Evolutionary conservation across 2,888 invertebrate genomes (phyloP), one percentile per base, ranked within the genome.

Genomic region (Epiblema foenella): DNA sequence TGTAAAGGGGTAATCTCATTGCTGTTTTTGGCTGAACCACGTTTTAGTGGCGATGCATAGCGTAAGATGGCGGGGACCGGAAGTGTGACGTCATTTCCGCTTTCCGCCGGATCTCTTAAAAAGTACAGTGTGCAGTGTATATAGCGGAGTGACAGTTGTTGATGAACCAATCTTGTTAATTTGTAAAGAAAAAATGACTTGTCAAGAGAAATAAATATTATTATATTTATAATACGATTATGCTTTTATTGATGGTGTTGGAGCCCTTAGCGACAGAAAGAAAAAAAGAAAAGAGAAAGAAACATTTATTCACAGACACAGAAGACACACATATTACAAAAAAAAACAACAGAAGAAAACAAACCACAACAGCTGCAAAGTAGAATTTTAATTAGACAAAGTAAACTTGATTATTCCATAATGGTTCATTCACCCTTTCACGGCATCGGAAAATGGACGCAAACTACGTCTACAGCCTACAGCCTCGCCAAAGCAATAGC

Each of bases 151-250:
- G 71, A 68, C 73, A 75, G 77, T 73, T 78, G 81, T 84, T 83
- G 84, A 82, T 75, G 85, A 84, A 83, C 83, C 84, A 84, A 85
- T 85, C 79, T 85, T 86, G 85, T 86, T 86, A 77, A 85, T 81
- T 83, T 87, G 85, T 86, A 72, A 69, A 69, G 64, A 82, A 84
- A 82, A 81, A 79, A 82, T 83, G 83, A 86, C 84, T 83, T 80
- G 81, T 80, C 80, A 81, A 79, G 82, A 84, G 74, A 78, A 89
- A 88, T 88, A 89, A 89, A 89, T 89, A 89, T 90, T 90, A 90
- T 89, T 91, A 91, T 91, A 91, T 90, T 90, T 90, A 89, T 90
- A 90, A 80, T 81, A 76, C 9, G 52, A 20, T 42, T 20, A 33
- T 70, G 58, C 59, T 70, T 70, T 66, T 69, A 52, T 65, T 68